Conservation (phyloP, 2,888 invertebrate genomes). For the Drosophila cognata region DNA sequence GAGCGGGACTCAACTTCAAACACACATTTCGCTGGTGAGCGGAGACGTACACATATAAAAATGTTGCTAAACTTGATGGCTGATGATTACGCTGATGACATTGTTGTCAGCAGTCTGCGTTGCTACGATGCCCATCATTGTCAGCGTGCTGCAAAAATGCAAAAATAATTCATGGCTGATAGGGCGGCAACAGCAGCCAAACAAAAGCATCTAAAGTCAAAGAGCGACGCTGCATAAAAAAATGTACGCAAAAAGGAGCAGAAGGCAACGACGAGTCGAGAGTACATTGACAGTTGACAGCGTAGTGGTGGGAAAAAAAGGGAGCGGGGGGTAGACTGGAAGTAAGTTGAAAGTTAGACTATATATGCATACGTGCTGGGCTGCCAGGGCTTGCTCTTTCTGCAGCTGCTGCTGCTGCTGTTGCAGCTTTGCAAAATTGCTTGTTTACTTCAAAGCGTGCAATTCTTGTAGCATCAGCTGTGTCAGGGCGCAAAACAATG, state of each 20-base stretch:
- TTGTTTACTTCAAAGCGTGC: constrained; percentile 80
- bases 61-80: constrained; percentile 52
- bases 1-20: constrained; percentile 33
- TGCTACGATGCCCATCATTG: constrained; percentile 48
- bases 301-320: constrained; percentile 44
- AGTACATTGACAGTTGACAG: constrained; percentile 80
- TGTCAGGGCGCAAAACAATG: constrained; percentile 74
- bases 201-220: constrained; percentile 74
- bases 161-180: constrained; percentile 69
- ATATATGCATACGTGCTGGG: constrained; percentile 41
- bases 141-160: constrained; percentile 53
- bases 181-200: constrained; percentile 45
- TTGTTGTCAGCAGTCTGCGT: constrained; percentile 58
- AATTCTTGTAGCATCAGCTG: constrained; percentile 76
- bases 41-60: constrained; percentile 21
- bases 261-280: constrained; percentile 50
- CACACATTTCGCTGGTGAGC: constrained; percentile 33
- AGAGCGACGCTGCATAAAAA: constrained; percentile 77
- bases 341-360: constrained; percentile 24
- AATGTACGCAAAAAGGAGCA: constrained; percentile 69
- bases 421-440: constrained; percentile 68
- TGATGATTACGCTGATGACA: constrained; percentile 78
- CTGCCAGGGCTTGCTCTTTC: constrained; percentile 14
- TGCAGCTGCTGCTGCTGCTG: constrained; percentile 20
- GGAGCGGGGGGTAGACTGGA: background rate